A percentile compares a stretch with the other conserved stretches of the same genome.
Conservation (phyloP, 2,797 vertebrate genomes). For the Limnodromus scolopaceus region DNA sequence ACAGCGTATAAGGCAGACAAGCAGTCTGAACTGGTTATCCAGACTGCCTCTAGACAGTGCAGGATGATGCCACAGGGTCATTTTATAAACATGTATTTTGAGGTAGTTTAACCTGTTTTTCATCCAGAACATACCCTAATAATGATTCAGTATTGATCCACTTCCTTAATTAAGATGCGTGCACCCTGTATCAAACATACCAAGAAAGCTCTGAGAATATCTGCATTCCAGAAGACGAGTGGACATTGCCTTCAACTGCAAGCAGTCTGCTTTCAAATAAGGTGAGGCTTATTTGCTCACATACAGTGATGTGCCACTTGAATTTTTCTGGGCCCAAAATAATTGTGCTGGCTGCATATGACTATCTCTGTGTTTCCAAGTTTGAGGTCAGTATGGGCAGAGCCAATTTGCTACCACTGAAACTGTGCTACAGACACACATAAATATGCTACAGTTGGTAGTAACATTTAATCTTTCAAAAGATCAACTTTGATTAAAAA, state of each 20-base stretch:
- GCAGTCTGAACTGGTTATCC: background rate
- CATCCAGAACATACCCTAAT: background rate
- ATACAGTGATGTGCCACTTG: background rate
- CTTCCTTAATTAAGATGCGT: background rate
- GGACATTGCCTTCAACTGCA: background rate
- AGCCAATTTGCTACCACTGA: background rate
- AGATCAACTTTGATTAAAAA: background rate
- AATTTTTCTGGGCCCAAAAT: background rate
- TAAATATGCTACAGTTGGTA: background rate
- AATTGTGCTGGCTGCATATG: background rate
- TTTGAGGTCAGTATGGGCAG: background rate
- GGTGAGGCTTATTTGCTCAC: background rate
- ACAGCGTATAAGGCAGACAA: background rate
- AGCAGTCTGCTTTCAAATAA: background rate
- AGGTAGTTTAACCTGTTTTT: background rate
- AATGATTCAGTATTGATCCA: background rate
- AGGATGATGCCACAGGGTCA: background rate
- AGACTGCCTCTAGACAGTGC: background rate
- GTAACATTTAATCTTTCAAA: background rate
- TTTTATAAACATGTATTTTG: background rate
- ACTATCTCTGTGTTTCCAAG: background rate
- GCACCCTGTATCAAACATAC: background rate
- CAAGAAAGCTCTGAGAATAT: background rate
- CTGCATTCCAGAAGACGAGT: background rate
- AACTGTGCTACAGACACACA: background rate